Evolutionary conservation across 1,140 invertebrate genomes (phyloP), one percentile per base, ranked within the genome.

Genomic region (Tetramorium parvispinum): DNA sequence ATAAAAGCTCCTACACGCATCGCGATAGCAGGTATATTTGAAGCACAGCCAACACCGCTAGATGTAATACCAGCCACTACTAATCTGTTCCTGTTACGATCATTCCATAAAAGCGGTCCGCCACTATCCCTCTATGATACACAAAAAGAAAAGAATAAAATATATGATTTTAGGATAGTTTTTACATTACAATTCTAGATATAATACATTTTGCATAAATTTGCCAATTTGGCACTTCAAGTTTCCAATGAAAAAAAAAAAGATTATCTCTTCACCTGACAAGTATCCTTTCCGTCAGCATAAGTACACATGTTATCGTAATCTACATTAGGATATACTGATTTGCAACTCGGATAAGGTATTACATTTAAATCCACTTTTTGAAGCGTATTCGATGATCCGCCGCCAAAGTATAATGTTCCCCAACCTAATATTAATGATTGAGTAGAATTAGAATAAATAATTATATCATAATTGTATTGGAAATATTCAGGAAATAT

Each of bases 361-460:
- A 96, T 95, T 0, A 97, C 96, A 16, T 95, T 94, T 1, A 97
- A 87, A 5, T 95, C 87, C 0, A 96, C 96, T 92, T 97, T 96
- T 88, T 95, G 94, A 0, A 98, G 94, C 3, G 94, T 92, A 4
- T 95, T 92, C 0, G 97, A 96, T 8, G 2, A 0, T 92, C 94
- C 0, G 0, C 97, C 97, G 10, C 95, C 96, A 83, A 95, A 96
- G n/a, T 94, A 95, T 2, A 92, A 87, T 0, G 95, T 95, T 21
- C 97, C 97, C 97, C 97, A 97, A 53, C 97, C 97, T 97, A 85
- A n/a, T n/a, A n/a, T n/a, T n/a, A n/a, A 27, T 89, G 7, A 8
- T 57, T 27, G 0, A 37, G 57, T 51, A 10, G 3, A 0, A 68
- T 57, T 24, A 37, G 13, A 21, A 53, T 1, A 11, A 0, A 59